These are phyloP conservation scores for Drosophila kambysellisi DNA, from an alignment of 2,888 invertebrate genomes.

Conservation along the genomic window DNA sequence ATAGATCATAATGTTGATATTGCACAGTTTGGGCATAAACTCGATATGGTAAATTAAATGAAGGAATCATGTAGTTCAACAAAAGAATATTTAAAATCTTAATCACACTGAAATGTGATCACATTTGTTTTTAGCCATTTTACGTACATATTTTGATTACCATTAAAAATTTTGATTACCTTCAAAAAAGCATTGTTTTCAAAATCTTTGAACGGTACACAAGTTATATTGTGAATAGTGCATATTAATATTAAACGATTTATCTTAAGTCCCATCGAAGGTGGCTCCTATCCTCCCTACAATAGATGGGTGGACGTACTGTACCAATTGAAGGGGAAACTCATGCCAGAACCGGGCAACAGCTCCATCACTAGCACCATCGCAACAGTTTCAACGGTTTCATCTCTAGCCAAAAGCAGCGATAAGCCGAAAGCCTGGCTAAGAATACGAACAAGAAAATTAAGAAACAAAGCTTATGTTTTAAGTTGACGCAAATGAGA, in stretches of 20 bases:
- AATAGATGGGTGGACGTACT: too few species aligned
- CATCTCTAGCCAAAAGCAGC: neutral
- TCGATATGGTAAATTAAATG: neutral
- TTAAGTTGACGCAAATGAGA: neutral
- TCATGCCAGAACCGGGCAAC: neutral
- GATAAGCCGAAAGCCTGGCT: constrained; percentile 6
- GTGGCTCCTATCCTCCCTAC: too few species aligned
- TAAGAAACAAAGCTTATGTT: neutral
- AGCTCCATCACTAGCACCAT: neutral
- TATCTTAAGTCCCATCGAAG: too few species aligned
- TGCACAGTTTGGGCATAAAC: neutral
- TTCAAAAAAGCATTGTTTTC: neutral
- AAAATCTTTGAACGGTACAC: neutral
- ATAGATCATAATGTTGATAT: neutral
- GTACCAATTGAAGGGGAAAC: too few species aligned
- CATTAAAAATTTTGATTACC: neutral
- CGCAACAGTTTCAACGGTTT: neutral
- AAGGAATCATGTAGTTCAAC: neutral
- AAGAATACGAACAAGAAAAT: neutral
- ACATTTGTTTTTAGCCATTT: neutral
- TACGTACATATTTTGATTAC: neutral
- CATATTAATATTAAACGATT: neutral
- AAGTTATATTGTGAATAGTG: neutral
- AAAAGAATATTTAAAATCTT: neutral
- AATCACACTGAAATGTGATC: neutral